Conservation (phyloP, 2,113 vertebrate species). For the Calidris pygmaea region DNA sequence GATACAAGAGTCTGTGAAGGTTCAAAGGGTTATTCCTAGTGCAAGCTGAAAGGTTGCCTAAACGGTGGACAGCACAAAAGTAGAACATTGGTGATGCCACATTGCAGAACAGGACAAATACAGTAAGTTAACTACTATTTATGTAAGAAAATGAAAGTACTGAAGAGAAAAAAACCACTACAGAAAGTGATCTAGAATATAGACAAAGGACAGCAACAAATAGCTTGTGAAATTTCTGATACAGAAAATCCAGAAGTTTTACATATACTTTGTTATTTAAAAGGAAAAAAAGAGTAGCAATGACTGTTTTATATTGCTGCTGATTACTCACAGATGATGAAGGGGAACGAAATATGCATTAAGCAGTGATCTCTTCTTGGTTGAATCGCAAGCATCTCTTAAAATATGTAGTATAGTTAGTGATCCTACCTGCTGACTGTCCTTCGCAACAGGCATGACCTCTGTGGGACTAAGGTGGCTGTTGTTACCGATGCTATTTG, state of each 20-base stretch:
- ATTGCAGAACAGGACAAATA: background rate
- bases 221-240: background rate
- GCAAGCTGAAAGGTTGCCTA: background rate
- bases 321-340: background rate
- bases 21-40: background rate
- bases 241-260: background rate
- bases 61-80: background rate
- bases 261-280: background rate
- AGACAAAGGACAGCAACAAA: background rate
- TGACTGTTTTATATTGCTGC: background rate
- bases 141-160: background rate
- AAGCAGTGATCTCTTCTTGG: background rate
- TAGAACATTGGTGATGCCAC: background rate
- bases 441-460: background rate
- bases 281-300: background rate
- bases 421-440: slow-evolving; percentile 46
- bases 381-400: background rate
- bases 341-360: background rate
- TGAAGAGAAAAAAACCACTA: background rate
- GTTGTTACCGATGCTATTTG: background rate
- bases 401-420: background rate
- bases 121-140: background rate
- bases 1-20: background rate
- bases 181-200: background rate
- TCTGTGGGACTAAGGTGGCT: background rate